Evolutionary conservation across 2,888 invertebrate species (phyloP).

Genomic region (Bimastos eiseni): DNA sequence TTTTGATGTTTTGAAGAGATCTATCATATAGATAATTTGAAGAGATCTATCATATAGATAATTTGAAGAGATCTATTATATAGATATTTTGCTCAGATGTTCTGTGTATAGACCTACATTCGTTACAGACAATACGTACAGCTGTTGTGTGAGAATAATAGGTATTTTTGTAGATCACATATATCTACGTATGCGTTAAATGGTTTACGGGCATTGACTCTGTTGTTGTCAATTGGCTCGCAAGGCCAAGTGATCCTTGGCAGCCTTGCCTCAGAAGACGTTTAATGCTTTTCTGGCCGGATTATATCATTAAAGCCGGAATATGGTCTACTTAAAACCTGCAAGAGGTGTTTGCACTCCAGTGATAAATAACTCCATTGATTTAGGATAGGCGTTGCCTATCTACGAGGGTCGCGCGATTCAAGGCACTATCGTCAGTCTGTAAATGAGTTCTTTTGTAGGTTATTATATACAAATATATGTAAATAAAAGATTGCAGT

Average conservation of each 20-base stretch:
- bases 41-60: background rate
- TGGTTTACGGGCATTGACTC: background rate
- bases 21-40: no score
- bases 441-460: background rate
- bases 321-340: background rate
- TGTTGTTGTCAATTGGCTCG: background rate
- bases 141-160: background rate
- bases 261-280: background rate
- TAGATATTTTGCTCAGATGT: background rate
- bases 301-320: background rate
- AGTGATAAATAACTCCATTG: background rate
- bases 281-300: background rate
- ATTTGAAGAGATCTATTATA: no score
- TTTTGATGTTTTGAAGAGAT: no score
- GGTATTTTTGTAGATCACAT: background rate
- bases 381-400: background rate
- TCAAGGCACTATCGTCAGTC: background rate
- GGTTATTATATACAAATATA: background rate
- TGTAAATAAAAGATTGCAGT: no score
- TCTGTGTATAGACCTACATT: background rate
- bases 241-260: background rate
- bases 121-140: background rate
- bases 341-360: background rate
- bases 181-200: background rate
- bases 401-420: background rate